Conservation (phyloP, 2,888 invertebrate species). For the Peribatodes rhomboidaria region DNA sequence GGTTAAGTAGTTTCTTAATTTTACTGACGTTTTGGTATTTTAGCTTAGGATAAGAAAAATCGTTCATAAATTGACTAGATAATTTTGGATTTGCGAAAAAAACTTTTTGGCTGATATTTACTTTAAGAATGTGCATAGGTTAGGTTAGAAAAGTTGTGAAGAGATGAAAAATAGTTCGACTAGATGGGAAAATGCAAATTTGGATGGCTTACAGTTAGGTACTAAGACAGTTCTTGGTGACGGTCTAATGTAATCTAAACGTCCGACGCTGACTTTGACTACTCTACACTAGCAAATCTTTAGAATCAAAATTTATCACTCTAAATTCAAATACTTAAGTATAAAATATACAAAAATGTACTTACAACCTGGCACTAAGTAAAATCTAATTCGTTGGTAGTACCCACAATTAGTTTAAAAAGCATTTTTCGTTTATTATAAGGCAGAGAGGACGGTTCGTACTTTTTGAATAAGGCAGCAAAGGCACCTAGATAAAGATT, state of each 20-base stretch:
- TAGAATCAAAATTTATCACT: conserved; percentile 41
- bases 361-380: conserved; percentile 78
- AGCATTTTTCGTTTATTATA: conserved; percentile 54
- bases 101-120: conserved; percentile 70
- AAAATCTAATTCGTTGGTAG: conserved; percentile 72
- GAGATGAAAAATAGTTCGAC: conserved; percentile 59
- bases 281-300: conserved; percentile 31
- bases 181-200: conserved; percentile 63
- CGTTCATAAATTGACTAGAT: conserved; percentile 80
- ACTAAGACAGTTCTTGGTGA: conserved; percentile 36
- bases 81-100: conserved; percentile 80
- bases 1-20: conserved; percentile 41
- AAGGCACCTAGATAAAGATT: conserved; percentile 68
- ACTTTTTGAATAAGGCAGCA: conserved; percentile 76
- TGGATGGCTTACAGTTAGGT: conserved; percentile 50
- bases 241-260: conserved; percentile 33
- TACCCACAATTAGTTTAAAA: conserved; percentile 68
- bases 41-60: conserved; percentile 73
- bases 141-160: conserved; percentile 39
- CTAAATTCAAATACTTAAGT: conserved; percentile 49
- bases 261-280: conserved; percentile 21
- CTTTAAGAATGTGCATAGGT: conserved; percentile 55
- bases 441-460: conserved; percentile 81
- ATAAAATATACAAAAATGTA: conserved; percentile 63
- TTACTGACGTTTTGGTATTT: conserved; percentile 75